phyloP scores from a whole-genome alignment of 2,888 invertebrate species.

The Amphipoea lucens region DNA sequence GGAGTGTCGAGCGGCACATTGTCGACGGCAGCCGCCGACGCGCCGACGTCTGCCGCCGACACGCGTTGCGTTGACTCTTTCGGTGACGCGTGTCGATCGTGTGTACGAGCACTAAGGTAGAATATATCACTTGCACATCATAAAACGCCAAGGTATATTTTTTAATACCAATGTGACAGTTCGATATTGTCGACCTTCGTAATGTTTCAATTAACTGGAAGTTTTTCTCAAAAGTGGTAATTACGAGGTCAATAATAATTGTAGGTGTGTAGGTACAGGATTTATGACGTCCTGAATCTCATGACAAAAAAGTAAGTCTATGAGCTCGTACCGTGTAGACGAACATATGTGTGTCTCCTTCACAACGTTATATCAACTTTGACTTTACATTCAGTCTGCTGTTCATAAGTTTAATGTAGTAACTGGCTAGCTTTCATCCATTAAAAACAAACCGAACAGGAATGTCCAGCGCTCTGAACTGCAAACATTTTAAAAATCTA shows the following conservation, averaged over 20 bases:
- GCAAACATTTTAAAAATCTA: constrained; percentile 55
- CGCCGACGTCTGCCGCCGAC: too few species aligned
- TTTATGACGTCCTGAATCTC: neutral
- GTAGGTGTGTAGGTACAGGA: neutral
- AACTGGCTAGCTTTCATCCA: constrained; percentile 23
- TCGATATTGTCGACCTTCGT: neutral
- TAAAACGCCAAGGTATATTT: neutral
- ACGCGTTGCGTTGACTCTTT: neutral
- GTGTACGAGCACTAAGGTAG: neutral
- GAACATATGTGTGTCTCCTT: neutral
- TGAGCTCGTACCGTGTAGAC: neutral
- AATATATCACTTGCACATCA: neutral
- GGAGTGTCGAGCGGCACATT: too few species aligned
- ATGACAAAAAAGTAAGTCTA: neutral
- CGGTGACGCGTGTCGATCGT: neutral
- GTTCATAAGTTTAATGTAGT: constrained; percentile 29
- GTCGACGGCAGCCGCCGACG: too few species aligned
- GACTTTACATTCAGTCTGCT: neutral
- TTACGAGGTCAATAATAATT: too few species aligned
- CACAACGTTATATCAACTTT: constrained; percentile 9
- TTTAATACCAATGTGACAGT: neutral
- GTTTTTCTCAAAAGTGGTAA: neutral
- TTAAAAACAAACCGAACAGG: constrained; percentile 35
- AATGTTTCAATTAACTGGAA: neutral
- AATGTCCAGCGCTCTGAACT: constrained; percentile 38